A percentile compares a stretch with the other conserved stretches of the same genome.
phyloP scores from a whole-genome alignment of 2,797 vertebrate species.

The Scleropages formosus region DNA sequence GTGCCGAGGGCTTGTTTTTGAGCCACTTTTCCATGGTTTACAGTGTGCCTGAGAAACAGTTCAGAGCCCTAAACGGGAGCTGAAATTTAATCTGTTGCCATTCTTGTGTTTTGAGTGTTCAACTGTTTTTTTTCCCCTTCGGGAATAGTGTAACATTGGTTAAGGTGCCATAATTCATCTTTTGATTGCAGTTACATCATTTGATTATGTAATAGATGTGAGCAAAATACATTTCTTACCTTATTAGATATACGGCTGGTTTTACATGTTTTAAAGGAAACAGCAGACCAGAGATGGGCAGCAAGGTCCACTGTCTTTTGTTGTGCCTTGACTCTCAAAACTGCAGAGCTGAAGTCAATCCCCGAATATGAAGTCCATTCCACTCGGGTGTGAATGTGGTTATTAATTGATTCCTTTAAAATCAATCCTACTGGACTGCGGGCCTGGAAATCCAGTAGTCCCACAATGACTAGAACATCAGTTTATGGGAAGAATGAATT shows the following conservation, averaged over 20 bases:
- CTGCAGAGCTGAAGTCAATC: conserved; percentile 19
- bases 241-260: conserved; percentile 8
- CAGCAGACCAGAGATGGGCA: not conserved
- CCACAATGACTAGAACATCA: not conserved
- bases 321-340: not conserved
- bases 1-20: not conserved
- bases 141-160: not conserved
- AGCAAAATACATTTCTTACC: not conserved
- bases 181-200: not conserved
- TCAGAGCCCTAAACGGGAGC: not conserved
- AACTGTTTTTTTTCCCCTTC: no score
- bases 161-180: conserved; percentile 2
- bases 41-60: not conserved
- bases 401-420: conserved; percentile 9
- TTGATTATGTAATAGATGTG: not conserved
- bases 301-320: not conserved
- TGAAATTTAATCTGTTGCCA: not conserved
- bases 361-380: not conserved
- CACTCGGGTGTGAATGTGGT: not conserved
- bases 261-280: not conserved
- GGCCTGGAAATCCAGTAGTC: not conserved
- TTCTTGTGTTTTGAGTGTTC: not conserved
- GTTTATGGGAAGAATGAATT: not conserved
- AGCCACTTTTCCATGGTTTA: not conserved
- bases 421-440: no score